phyloP scores from a whole-genome alignment of 2,113 vertebrate genomes.

The Phrynocephalus versicolor region DNA sequence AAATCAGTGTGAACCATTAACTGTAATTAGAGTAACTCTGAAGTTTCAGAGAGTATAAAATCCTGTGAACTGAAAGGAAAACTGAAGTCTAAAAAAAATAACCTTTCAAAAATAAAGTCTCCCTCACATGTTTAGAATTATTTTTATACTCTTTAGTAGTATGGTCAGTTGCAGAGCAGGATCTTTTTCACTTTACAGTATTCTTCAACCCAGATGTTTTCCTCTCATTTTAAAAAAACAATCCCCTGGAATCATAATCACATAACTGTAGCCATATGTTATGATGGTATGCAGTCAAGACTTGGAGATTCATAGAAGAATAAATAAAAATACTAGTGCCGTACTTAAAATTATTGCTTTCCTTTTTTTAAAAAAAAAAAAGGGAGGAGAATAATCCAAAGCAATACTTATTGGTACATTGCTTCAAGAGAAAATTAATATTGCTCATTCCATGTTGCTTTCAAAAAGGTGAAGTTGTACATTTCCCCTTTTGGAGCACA shows the following conservation, averaged over 20 bases:
- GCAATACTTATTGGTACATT: neutral
- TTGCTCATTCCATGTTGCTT: neutral
- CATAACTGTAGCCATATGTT: conserved; percentile 27
- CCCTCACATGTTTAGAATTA: neutral
- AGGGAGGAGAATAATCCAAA: neutral
- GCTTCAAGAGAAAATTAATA: neutral
- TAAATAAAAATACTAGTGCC: conserved; percentile 3
- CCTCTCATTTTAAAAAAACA: conserved; percentile 2
- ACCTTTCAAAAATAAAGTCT: too few species aligned
- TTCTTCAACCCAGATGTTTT: conserved; percentile 14
- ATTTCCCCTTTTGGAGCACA: neutral
- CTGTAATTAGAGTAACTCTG: conserved; percentile 20
- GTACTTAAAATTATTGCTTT: neutral
- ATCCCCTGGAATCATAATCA: neutral
- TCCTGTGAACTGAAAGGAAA: neutral
- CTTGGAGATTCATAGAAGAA: conserved; percentile 1
- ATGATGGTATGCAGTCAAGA: neutral
- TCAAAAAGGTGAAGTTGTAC: neutral
- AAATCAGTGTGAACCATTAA: conserved; percentile 33
- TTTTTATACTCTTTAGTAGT: conserved; percentile 25
- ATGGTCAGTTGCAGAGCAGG: conserved; percentile 8
- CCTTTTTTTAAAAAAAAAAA: conserved; percentile 14
- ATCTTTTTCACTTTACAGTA: conserved; percentile 17
- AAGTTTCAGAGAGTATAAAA: conserved; percentile 10
- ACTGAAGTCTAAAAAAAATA: neutral